phyloP scores from a whole-genome alignment of 2,888 invertebrate species.

The Athrips mouffetella region DNA sequence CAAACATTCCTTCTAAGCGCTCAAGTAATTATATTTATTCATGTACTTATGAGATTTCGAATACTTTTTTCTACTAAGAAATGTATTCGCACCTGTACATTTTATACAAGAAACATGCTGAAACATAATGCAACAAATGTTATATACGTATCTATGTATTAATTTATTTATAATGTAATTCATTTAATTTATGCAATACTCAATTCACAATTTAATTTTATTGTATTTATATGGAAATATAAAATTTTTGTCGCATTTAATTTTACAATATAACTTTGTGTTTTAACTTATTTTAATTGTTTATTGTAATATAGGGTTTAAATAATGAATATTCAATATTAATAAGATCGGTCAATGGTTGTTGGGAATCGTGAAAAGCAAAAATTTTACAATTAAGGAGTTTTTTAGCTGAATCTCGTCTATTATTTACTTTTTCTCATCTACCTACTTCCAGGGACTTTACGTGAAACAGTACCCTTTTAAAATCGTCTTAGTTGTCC shows the following conservation, averaged over 20 bases:
- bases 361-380: neutral
- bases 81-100: no score
- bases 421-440: no score
- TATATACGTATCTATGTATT: neutral
- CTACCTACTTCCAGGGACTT: no score
- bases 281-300: conserved; percentile 11
- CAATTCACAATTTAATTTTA: neutral
- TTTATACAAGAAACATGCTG: neutral
- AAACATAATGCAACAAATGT: neutral
- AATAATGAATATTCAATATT: neutral
- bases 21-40: neutral
- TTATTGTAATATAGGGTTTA: conserved; percentile 1
- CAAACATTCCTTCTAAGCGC: neutral
- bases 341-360: conserved; percentile 12
- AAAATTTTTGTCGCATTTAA: neutral
- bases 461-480: no score
- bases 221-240: neutral
- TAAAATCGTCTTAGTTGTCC: no score
- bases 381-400: conserved; percentile 14
- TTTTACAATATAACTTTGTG: neutral
- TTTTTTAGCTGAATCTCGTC: no score
- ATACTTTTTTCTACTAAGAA: no score
- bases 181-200: conserved; percentile 8
- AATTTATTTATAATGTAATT: conserved; percentile 5
- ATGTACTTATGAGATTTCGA: neutral